Conservation (phyloP, 2,113 vertebrate genomes). For the Isurus oxyrinchus region DNA sequence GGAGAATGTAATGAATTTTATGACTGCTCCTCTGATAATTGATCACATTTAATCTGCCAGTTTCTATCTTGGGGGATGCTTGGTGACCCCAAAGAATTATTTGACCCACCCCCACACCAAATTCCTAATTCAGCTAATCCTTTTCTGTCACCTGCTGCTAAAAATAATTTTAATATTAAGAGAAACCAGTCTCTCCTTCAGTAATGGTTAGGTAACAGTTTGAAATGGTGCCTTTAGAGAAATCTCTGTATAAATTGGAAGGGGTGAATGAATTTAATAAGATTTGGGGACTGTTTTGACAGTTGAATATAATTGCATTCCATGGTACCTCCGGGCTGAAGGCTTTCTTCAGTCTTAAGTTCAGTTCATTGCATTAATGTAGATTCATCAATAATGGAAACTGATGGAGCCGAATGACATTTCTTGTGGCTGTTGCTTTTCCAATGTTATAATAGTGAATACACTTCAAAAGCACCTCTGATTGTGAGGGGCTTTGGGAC, state of each 20-base stretch:
- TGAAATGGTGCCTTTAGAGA: constrained; percentile 28
- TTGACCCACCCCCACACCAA: not conserved
- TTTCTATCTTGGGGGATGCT: not conserved
- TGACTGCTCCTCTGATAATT: not conserved
- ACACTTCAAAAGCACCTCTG: not conserved
- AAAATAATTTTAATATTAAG: not conserved
- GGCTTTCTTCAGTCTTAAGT: not conserved
- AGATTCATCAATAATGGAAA: constrained; percentile 19
- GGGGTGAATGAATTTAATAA: constrained; percentile 33
- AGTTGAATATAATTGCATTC: constrained; percentile 33
- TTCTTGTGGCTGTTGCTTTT: not conserved
- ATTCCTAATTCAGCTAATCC: not conserved
- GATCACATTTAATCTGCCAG: not conserved
- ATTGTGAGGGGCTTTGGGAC: not conserved
- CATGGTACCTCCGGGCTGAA: not conserved
- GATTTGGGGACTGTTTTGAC: constrained; percentile 17
- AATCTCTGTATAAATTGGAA: constrained; percentile 19
- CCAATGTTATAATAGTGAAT: not conserved
- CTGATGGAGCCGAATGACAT: not conserved
- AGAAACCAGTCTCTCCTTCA: not conserved
- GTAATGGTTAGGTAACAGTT: not conserved
- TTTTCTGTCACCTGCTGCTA: not conserved
- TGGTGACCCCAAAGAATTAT: not conserved
- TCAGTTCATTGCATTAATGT: not conserved
- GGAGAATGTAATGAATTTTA: not conserved